These are phyloP conservation scores for Eutrigla gurnardus DNA, from an alignment of 2,797 vertebrate species.

Conservation along the genomic window DNA sequence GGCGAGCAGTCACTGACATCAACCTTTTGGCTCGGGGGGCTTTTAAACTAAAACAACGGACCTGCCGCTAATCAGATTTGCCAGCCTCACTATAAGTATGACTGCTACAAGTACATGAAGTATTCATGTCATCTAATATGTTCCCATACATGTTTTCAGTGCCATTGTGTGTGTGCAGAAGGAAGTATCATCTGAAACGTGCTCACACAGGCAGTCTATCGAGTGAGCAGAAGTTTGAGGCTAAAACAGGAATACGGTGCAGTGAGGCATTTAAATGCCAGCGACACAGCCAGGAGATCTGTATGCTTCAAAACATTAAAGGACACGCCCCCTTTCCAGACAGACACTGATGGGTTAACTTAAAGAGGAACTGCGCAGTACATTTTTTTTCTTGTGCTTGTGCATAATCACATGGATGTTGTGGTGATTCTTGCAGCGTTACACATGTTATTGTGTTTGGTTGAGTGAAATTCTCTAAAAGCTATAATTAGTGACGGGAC, in stretches of 20 bases:
- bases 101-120: neutral
- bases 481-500: neutral
- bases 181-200: neutral
- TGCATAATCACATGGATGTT: neutral
- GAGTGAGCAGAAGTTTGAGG: slow-evolving; percentile 1
- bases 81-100: neutral
- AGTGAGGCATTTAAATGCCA: slow-evolving; percentile 1
- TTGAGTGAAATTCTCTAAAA: neutral
- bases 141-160: neutral
- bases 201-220: neutral
- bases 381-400: neutral
- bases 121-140: neutral
- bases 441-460: neutral
- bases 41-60: slow-evolving; percentile 30
- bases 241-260: neutral
- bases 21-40: slow-evolving; percentile 33
- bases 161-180: slow-evolving; percentile 1
- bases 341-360: slow-evolving; percentile 6
- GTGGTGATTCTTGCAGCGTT: neutral
- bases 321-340: slow-evolving; percentile 10
- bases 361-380: neutral
- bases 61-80: slow-evolving; percentile 1
- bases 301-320: neutral
- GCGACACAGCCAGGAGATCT: neutral
- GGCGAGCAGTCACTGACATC: slow-evolving; percentile 36